Evolutionary conservation across 1,140 invertebrate genomes (phyloP).

Genomic region (Catajapyx aquilonaris): DNA sequence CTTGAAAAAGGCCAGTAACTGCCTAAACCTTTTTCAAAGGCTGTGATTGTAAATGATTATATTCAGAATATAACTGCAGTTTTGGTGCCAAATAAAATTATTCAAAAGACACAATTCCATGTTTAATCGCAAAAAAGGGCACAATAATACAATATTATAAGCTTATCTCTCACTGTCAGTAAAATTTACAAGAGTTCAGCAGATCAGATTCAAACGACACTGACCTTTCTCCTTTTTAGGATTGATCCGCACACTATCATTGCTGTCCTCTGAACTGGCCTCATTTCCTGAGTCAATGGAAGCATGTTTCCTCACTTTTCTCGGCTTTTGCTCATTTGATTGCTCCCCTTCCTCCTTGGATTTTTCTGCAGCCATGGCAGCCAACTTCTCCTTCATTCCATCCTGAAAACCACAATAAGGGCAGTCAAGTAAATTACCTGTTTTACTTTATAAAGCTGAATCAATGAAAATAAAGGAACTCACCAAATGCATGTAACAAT

Average conservation of each 20-base stretch:
- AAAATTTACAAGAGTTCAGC: too few relatives aligned
- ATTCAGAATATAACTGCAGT: too few relatives aligned
- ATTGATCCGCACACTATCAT: slow-evolving; percentile 38
- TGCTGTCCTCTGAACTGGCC: slow-evolving; percentile 78
- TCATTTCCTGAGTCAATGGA: slow-evolving; percentile 75
- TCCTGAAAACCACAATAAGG: slow-evolving; percentile 19
- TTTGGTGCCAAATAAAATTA: too few relatives aligned
- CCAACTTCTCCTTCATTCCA: slow-evolving; percentile 58
- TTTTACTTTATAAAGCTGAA: not conserved
- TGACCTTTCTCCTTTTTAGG: slow-evolving; percentile 23
- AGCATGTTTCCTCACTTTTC: slow-evolving; percentile 40
- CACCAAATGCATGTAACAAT: slow-evolving; percentile 78
- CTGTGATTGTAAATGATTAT: too few relatives aligned
- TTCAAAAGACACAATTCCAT: too few relatives aligned
- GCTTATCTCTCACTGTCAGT: too few relatives aligned
- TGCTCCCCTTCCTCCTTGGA: slow-evolving; percentile 23
- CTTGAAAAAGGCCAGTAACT: too few relatives aligned
- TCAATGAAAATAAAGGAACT: not conserved
- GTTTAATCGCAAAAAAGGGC: too few relatives aligned
- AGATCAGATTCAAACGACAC: not conserved
- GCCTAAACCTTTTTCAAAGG: too few relatives aligned
- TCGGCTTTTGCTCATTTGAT: slow-evolving; percentile 18
- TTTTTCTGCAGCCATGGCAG: slow-evolving; percentile 34
- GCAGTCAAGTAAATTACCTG: slow-evolving; percentile 3
- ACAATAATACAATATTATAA: too few relatives aligned